Percentiles rank a stretch among this genome's conserved stretches.
Conservation (phyloP, 1,140 invertebrate species). For the Bombus turneri region DNA sequence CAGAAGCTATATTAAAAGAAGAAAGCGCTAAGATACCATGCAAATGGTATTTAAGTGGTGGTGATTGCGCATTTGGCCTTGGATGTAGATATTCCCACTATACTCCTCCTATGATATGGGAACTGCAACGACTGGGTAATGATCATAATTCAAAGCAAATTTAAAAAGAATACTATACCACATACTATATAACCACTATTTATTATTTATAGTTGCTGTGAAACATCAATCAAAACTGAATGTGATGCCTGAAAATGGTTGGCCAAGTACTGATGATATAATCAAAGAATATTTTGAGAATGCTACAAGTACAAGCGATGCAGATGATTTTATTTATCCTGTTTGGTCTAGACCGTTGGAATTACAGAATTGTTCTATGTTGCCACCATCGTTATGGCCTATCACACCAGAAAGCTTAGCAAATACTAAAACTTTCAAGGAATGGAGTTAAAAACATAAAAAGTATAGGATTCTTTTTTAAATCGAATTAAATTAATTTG, state of each 20-base stretch:
- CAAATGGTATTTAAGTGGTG: slow-evolving; percentile 81
- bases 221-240: slow-evolving; percentile 50
- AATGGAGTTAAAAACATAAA: slow-evolving; percentile 81
- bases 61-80: slow-evolving; percentile 85
- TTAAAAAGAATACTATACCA: not conserved
- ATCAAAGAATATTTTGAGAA: slow-evolving; percentile 73
- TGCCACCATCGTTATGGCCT: slow-evolving; percentile 85
- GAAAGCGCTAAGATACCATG: slow-evolving; percentile 85
- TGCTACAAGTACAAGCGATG: slow-evolving; percentile 35
- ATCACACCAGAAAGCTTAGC: slow-evolving; percentile 82
- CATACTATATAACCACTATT: not conserved
- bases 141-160: not conserved
- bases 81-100: slow-evolving; percentile 87
- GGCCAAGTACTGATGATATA: slow-evolving; percentile 68
- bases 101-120: slow-evolving; percentile 82
- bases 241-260: slow-evolving; percentile 6
- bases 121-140: slow-evolving; percentile 83
- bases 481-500: not conserved
- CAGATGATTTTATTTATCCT: slow-evolving; percentile 55
- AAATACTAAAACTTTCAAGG: slow-evolving; percentile 76
- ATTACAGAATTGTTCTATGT: slow-evolving; percentile 80
- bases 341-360: slow-evolving; percentile 83
- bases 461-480: not conserved
- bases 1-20: slow-evolving; percentile 84
- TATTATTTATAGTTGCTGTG: slow-evolving; percentile 65